Evolutionary conservation across 2,113 vertebrate genomes (phyloP), one percentile per base, ranked within the genome.

Genomic region (Hemiscyllium ocellatum): DNA sequence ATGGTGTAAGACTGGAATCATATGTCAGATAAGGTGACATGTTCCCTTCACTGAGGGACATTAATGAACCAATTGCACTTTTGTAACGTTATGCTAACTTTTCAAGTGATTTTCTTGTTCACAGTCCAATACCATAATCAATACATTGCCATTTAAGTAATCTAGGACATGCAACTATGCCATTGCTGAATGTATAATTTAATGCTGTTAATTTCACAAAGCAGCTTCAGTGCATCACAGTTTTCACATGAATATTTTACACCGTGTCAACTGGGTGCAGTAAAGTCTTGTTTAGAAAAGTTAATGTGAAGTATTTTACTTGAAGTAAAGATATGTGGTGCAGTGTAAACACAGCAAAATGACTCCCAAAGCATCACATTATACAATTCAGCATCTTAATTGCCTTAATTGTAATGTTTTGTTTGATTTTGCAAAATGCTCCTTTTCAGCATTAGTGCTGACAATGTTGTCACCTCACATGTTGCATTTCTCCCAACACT

Each of bases 251-350:
- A 93, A 93, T 93, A 66, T 91, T 93, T 93, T 93, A 93, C n/a
- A 37, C 56, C 4, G 33, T n/a, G 89, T 93, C 89, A 93, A 42
- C 89, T 93, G 89, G 89, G 89, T 93, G 33, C 89, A 68, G 33
- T 93, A 93, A 89, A 93, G 20, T n/a, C 89, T 93, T 93, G 89
- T 66, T 91, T 93, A 19, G 89, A 93, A 93, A 93, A 93, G 89
- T 93, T 93, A 93, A 93, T 93, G 61, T 93, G 89, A 93, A 66
- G 89, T 93, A 93, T 24, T 66, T 93, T 68, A 66, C 22, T 66
- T 93, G 61, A 90, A 91, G 61, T 91, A 37, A 93, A 93, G 89
- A 68, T 93, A 61, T 6, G 17, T 33, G 66, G 6, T 68, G 61
- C 61, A 93, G 66, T 93, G 89, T 93, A 93, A 93, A 93, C 61